Conservation (phyloP, 2,888 invertebrate genomes). For the Philonicus albiceps region DNA sequence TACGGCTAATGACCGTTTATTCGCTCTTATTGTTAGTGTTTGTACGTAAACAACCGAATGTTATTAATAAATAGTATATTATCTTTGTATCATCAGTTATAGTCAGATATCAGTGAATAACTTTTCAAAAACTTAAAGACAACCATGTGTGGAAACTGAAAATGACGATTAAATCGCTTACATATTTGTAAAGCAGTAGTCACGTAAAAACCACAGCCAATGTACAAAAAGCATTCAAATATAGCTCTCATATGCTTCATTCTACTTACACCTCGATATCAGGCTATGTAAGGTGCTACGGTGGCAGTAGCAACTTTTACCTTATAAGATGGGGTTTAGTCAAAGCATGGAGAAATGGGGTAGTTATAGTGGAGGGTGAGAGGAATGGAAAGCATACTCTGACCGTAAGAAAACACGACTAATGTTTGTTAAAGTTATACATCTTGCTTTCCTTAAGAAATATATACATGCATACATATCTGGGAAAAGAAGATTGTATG, state of each 20-base stretch:
- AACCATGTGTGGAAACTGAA: slow-evolving; percentile 25
- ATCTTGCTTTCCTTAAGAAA: neutral
- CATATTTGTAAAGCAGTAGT: slow-evolving; percentile 8
- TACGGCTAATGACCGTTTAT: slow-evolving; percentile 38
- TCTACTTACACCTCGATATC: neutral
- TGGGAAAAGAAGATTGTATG: neutral
- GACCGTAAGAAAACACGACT: slow-evolving; percentile 25
- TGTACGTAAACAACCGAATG: slow-evolving; percentile 24
- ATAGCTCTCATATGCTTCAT: slow-evolving; percentile 10
- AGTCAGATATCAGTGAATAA: slow-evolving; percentile 12
- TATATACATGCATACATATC: neutral
- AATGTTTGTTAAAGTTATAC: slow-evolving; percentile 6
- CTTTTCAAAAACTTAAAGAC: slow-evolving; percentile 15
- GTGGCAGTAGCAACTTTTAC: neutral
- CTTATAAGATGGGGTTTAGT: slow-evolving; percentile 29
- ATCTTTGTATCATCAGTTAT: slow-evolving; percentile 20
- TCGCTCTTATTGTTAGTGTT: neutral
- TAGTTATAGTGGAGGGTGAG: neutral
- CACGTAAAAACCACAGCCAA: slow-evolving; percentile 9
- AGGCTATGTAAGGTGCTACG: neutral
- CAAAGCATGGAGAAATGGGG: neutral
- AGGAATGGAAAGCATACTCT: slow-evolving; percentile 26
- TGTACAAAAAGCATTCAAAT: slow-evolving; percentile 18
- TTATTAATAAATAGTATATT: slow-evolving; percentile 19
- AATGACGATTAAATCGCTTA: slow-evolving; percentile 12